Evolutionary conservation across 2,113 vertebrate species (phyloP).

Genomic region (Megalops atlanticus): DNA sequence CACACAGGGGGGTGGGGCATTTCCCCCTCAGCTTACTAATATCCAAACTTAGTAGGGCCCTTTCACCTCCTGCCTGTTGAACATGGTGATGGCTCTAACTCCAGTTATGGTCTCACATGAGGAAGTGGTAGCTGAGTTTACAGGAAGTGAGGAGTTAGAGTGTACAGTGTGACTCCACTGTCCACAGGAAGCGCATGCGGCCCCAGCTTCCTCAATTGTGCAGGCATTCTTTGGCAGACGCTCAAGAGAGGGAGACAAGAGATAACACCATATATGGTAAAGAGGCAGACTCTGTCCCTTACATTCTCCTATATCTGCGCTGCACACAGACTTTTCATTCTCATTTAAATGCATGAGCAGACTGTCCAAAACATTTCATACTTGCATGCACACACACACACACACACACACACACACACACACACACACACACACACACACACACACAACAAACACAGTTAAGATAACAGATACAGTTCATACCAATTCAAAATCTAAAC

Average conservation of each 20-base stretch:
- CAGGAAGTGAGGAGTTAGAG: constrained; percentile 19
- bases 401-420: no score
- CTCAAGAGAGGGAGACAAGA: background rate
- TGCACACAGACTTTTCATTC: background rate
- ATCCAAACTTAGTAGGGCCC: background rate
- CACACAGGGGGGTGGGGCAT: background rate
- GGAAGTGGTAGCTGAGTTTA: background rate
- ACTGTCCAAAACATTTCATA: background rate
- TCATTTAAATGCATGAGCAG: background rate
- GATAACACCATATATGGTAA: constrained; percentile 39
- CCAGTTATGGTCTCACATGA: background rate
- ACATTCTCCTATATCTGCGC: background rate
- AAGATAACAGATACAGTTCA: no score
- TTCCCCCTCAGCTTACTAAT: background rate
- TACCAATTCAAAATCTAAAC: no score
- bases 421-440: no score
- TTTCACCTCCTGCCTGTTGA: background rate
- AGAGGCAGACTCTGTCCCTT: background rate
- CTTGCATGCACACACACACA: background rate
- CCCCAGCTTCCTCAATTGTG: constrained; percentile 32
- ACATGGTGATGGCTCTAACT: background rate
- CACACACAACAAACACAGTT: no score
- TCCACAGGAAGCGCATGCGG: constrained; percentile 23
- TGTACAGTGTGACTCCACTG: background rate
- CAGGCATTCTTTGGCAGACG: constrained; percentile 9